Percentiles rank a stretch among this genome's conserved stretches.
Conservation (phyloP, 2,797 vertebrate genomes). For the Enteromius argenteus region DNA sequence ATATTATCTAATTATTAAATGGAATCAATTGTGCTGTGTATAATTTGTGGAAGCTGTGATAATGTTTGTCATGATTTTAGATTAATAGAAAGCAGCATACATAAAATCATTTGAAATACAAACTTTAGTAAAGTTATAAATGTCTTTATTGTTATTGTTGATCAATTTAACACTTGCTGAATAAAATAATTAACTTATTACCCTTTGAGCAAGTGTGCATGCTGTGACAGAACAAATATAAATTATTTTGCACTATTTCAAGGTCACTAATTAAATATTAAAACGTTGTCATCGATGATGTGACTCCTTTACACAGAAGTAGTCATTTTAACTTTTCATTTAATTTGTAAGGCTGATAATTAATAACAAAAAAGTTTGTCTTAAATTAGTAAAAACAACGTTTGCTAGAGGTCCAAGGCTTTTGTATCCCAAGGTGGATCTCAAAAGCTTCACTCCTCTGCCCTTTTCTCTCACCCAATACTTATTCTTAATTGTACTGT, state of each 20-base stretch:
- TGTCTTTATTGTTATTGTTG: not conserved
- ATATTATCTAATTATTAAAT: not conserved
- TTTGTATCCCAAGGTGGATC: not conserved
- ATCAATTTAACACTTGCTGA: not conserved
- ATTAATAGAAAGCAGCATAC: not conserved
- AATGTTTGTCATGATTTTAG: not conserved
- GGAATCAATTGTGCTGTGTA: not conserved
- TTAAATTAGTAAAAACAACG: not conserved
- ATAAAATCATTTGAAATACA: not conserved
- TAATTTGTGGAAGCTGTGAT: not conserved
- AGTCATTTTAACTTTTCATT: not conserved
- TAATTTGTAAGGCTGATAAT: not conserved
- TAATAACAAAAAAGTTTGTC: not conserved
- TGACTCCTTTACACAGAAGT: not conserved
- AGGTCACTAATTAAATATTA: not conserved
- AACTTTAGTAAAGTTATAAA: not conserved
- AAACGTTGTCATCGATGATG: not conserved
- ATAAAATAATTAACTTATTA: not conserved
- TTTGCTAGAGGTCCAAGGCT: not conserved
- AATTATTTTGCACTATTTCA: not conserved
- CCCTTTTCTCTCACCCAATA: constrained; percentile 31
- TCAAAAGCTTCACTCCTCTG: constrained; percentile 5
- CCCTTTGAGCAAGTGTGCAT: not conserved
- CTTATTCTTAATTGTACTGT: constrained; percentile 63
- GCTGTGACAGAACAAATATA: not conserved